A percentile compares a stretch with the other conserved stretches of the same genome.
Conservation (phyloP, 2,113 vertebrate genomes). For the Notothenia coriiceps region DNA sequence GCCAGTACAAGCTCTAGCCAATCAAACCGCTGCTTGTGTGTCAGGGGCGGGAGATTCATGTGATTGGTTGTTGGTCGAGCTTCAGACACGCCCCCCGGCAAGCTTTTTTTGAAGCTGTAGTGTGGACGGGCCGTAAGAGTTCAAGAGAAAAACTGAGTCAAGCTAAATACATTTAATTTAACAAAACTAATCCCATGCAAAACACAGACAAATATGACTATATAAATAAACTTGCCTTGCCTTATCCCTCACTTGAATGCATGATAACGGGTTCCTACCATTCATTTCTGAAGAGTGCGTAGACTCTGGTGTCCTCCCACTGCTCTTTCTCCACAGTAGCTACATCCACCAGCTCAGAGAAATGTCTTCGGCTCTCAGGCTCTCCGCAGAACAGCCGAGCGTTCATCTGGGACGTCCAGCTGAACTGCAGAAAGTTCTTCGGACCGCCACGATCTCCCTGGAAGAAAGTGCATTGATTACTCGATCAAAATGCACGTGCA, state of each 20-base stretch:
- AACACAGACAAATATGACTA: too few relatives aligned
- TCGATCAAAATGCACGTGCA: background rate
- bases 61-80: too few relatives aligned
- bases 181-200: too few relatives aligned
- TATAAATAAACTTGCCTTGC: too few relatives aligned
- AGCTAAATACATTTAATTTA: too few relatives aligned
- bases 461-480: background rate
- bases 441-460: conserved; percentile 77
- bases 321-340: conserved; percentile 29
- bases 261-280: conserved; percentile 66
- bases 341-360: conserved; percentile 76
- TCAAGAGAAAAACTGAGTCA: too few relatives aligned
- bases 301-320: conserved; percentile 70
- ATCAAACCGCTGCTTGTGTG: too few relatives aligned
- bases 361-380: conserved; percentile 21
- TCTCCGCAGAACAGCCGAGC: conserved; percentile 79
- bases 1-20: too few relatives aligned
- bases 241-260: background rate
- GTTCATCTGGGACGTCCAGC: conserved; percentile 81
- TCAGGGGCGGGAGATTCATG: too few relatives aligned
- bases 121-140: too few relatives aligned
- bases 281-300: conserved; percentile 82
- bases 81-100: too few relatives aligned
- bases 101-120: too few relatives aligned
- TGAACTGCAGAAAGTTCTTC: conserved; percentile 70